Conservation (phyloP, 2,113 vertebrate genomes). For the Paralichthys olivaceus region DNA sequence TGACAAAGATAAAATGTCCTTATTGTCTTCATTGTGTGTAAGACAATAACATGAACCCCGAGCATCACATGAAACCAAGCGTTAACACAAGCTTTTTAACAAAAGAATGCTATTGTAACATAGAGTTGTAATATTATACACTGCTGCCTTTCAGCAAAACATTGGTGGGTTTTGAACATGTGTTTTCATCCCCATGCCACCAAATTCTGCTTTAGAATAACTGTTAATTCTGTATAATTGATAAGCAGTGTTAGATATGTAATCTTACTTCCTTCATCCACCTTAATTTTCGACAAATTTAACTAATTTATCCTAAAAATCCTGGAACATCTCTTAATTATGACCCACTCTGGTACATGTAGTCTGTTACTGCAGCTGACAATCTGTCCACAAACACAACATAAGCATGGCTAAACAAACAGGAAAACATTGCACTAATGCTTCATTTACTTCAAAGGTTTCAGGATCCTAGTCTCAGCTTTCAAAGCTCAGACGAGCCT, state of each 20-base stretch:
- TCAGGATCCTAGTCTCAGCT: neutral
- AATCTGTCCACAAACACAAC: neutral
- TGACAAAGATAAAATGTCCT: constrained; percentile 47
- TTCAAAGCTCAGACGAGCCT: neutral
- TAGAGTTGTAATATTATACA: neutral
- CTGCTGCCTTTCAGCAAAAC: too few relatives aligned
- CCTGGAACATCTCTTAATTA: neutral
- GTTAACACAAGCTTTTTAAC: too few relatives aligned
- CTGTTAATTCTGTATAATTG: neutral
- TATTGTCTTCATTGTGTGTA: constrained; percentile 10
- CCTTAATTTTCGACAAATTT: too few relatives aligned
- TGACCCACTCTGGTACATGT: neutral
- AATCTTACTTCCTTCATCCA: neutral
- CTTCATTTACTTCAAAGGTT: neutral
- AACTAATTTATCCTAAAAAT: too few relatives aligned
- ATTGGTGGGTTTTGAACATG: too few relatives aligned
- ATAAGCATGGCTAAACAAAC: neutral
- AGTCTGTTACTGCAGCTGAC: neutral
- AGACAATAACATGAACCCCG: constrained; percentile 5
- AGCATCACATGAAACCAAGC: neutral
- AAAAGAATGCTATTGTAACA: too few relatives aligned
- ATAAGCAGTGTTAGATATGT: neutral
- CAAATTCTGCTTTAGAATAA: neutral
- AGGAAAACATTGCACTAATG: neutral
- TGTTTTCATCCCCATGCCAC: neutral